phyloP scores from a whole-genome alignment of 2,797 vertebrate species.

The Lagocephalus sceleratus region DNA sequence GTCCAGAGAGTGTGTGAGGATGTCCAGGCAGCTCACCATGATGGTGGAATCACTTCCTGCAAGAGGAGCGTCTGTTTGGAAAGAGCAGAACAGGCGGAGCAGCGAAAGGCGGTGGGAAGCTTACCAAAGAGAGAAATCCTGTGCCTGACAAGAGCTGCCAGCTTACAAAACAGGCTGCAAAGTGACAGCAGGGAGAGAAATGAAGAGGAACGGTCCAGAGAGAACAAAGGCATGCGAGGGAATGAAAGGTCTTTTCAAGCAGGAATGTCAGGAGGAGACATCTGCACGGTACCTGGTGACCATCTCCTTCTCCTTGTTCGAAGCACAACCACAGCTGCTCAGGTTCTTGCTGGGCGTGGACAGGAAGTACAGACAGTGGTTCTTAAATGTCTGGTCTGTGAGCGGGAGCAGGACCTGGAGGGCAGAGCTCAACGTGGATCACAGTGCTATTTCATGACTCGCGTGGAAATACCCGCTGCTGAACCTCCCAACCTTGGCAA shows the following conservation, averaged over 20 bases:
- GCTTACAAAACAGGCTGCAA: slow-evolving; percentile 96
- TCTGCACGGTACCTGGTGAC: slow-evolving; percentile 83
- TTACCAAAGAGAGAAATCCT: slow-evolving; percentile 99
- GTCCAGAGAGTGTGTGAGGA: slow-evolving; percentile 92
- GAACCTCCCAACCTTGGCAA: slow-evolving; percentile 86
- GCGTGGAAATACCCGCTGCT: too few relatives aligned
- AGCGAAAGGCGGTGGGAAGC: slow-evolving; percentile 41
- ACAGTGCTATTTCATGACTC: neutral
- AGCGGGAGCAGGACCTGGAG: slow-evolving; percentile 90
- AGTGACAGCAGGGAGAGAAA: slow-evolving; percentile 51
- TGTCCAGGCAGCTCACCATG: slow-evolving; percentile 97
- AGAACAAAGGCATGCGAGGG: slow-evolving; percentile 24
- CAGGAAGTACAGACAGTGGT: slow-evolving; percentile 94
- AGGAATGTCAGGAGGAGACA: slow-evolving; percentile 10
- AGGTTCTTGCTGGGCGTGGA: slow-evolving; percentile 92
- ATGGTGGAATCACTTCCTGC: slow-evolving; percentile 90
- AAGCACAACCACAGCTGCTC: slow-evolving; percentile 93
- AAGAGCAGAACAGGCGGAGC: slow-evolving; percentile 10
- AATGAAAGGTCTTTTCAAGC: neutral
- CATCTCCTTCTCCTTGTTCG: slow-evolving; percentile 99
- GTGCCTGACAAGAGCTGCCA: slow-evolving; percentile 98
- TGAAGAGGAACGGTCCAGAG: slow-evolving; percentile 32
- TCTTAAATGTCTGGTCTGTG: slow-evolving; percentile 95
- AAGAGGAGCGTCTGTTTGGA: slow-evolving; percentile 21
- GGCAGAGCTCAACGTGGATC: neutral